phyloP scores from a whole-genome alignment of 2,797 vertebrate genomes.

The Heliangelus exortis region DNA sequence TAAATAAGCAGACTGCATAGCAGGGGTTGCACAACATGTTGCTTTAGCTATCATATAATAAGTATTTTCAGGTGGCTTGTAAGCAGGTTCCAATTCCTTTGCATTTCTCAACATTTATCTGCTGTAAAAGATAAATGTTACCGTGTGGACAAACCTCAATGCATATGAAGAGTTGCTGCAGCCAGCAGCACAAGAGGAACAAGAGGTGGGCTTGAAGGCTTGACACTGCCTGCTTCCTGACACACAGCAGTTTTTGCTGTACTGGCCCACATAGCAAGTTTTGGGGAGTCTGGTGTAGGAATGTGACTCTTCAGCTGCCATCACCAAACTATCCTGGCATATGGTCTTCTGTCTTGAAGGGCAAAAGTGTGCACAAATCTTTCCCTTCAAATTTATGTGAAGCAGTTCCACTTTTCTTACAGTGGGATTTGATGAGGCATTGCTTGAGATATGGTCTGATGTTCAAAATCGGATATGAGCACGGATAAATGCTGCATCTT shows the following conservation, averaged over 20 bases:
- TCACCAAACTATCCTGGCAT: background rate
- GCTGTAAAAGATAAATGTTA: background rate
- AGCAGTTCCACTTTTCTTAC: background rate
- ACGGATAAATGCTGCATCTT: background rate
- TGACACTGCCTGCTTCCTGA: fast-evolving
- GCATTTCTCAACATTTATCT: background rate
- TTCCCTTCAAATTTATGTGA: background rate
- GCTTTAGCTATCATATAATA: background rate
- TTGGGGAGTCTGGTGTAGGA: background rate
- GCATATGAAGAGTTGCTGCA: background rate
- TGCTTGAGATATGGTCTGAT: background rate
- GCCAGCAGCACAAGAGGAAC: background rate
- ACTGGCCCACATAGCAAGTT: fast-evolving
- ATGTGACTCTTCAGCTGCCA: background rate
- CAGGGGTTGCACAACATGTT: background rate
- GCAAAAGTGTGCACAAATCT: background rate
- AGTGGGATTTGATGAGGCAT: background rate
- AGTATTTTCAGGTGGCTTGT: background rate
- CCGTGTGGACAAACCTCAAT: background rate
- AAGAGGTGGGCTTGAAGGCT: background rate
- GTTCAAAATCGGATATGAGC: background rate
- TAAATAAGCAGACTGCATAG: background rate
- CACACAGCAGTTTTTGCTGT: background rate
- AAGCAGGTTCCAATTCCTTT: background rate
- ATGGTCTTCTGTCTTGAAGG: background rate